Conservation (phyloP, 2,888 invertebrate genomes). For the Athalia cordata region DNA sequence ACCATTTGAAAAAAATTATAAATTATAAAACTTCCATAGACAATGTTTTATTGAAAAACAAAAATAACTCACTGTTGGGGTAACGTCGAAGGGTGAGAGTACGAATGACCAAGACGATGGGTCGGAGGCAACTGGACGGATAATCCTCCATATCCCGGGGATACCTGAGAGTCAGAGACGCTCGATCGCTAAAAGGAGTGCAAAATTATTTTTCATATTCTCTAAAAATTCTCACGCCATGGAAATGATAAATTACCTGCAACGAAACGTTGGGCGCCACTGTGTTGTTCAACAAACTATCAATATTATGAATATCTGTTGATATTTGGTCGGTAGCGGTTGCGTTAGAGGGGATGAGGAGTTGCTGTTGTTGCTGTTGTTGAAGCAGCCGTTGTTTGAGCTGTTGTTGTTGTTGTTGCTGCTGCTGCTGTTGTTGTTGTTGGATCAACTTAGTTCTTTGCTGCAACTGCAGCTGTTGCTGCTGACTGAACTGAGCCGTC, state of each 20-base stretch:
- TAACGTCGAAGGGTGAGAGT: slow-evolving; percentile 70
- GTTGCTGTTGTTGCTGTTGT: slow-evolving; percentile 87
- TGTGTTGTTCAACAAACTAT: slow-evolving; percentile 88
- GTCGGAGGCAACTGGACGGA: slow-evolving; percentile 73
- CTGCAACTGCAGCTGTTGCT: slow-evolving; percentile 71
- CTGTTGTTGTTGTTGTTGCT: slow-evolving; percentile 75
- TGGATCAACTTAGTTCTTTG: slow-evolving; percentile 71
- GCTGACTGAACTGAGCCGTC: slow-evolving; percentile 64
- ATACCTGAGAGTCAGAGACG: slow-evolving; percentile 77
- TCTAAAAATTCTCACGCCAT: neutral
- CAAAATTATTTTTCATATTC: neutral
- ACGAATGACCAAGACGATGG: slow-evolving; percentile 71
- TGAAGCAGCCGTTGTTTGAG: slow-evolving; percentile 83
- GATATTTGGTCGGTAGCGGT: slow-evolving; percentile 78
- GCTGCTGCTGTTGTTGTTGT: slow-evolving; percentile 74
- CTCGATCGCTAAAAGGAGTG: slow-evolving; percentile 72
- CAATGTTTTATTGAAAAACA: slow-evolving; percentile 14
- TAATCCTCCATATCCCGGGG: slow-evolving; percentile 77
- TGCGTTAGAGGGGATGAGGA: slow-evolving; percentile 87
- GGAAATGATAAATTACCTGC: slow-evolving; percentile 73
- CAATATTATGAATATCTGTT: slow-evolving; percentile 82
- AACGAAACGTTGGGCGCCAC: slow-evolving; percentile 94
- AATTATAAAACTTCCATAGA: neutral
- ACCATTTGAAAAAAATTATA: slow-evolving; percentile 26
- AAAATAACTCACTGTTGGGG: slow-evolving; percentile 68